A percentile compares a stretch with the other conserved stretches of the same genome.
Conservation (phyloP, 2,888 invertebrate species). For the Leptinotarsa rubiginosa region DNA sequence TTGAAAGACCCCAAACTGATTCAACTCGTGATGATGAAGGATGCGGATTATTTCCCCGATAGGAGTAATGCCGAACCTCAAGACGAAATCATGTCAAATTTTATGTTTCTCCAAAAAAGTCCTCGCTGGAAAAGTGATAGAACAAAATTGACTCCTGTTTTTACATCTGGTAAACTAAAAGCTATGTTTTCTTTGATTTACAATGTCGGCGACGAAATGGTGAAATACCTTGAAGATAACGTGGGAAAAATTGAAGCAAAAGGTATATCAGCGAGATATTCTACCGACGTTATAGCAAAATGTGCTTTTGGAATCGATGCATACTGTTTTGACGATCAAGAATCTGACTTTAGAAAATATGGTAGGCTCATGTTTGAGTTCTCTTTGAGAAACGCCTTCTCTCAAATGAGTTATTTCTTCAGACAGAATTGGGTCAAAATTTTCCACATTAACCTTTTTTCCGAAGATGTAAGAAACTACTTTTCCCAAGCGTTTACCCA, state of each 20-base stretch:
- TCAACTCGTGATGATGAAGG: conserved; percentile 66
- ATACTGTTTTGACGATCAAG: conserved; percentile 60
- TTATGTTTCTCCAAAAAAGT: conserved; percentile 66
- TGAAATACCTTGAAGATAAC: conserved; percentile 28
- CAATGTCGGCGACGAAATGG: conserved; percentile 23
- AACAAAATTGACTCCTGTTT: conserved; percentile 69
- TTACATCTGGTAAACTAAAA: conserved; percentile 71
- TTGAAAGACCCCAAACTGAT: conserved; percentile 66
- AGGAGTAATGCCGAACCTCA: conserved; percentile 58
- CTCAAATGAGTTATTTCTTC: conserved; percentile 54
- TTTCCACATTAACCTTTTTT: conserved; percentile 55
- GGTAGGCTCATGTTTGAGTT: conserved; percentile 60
- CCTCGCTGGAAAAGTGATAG: conserved; percentile 70
- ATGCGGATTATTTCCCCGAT: conserved; percentile 67
- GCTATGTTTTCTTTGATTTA: conserved; percentile 67
- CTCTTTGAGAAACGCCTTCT: conserved; percentile 49
- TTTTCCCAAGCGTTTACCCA: conserved; percentile 55
- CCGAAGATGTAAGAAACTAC: conserved; percentile 51
- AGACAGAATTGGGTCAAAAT: conserved; percentile 49
- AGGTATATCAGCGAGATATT: conserved; percentile 61
- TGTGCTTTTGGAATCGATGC: conserved; percentile 66
- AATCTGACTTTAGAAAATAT: conserved; percentile 62
- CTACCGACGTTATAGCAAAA: conserved; percentile 66
- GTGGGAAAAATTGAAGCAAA: conserved; percentile 54
- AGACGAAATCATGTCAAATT: conserved; percentile 64